Conservation (phyloP, 2,113 vertebrate genomes). For the Blennius ocellaris region DNA sequence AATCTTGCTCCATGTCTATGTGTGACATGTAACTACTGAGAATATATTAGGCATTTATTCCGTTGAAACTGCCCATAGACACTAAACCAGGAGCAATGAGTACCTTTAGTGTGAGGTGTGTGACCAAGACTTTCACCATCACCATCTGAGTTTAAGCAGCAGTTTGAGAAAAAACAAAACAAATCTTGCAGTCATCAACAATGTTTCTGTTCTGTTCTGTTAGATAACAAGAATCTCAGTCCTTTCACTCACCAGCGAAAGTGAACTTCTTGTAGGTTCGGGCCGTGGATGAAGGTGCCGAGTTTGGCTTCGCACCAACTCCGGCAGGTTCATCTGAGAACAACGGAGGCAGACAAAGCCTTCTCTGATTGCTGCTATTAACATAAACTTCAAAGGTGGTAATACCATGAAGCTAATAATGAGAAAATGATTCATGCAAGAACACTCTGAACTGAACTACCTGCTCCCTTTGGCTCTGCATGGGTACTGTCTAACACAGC, state of each 20-base stretch:
- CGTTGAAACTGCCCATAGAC: constrained; percentile 12
- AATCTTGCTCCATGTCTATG: background rate
- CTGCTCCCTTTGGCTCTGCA: constrained; percentile 52
- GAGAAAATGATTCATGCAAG: constrained; percentile 32
- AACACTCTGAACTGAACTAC: constrained; percentile 35
- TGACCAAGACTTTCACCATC: constrained; percentile 45
- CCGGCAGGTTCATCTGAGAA: constrained; percentile 58
- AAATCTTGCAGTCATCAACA: background rate
- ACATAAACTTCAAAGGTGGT: constrained; percentile 41
- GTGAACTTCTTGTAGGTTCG: constrained; percentile 82
- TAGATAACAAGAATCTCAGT: background rate
- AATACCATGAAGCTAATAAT: constrained; percentile 18
- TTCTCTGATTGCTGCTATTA: constrained; percentile 22
- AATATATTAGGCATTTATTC: background rate
- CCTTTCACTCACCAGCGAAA: constrained; percentile 81
- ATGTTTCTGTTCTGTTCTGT: background rate
- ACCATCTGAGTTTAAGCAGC: constrained; percentile 63
- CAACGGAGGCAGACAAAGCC: constrained; percentile 14
- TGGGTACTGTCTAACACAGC: constrained; percentile 13
- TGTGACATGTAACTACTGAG: background rate
- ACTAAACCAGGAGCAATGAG: background rate
- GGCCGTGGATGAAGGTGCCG: constrained; percentile 57
- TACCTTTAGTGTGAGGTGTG: constrained; percentile 46
- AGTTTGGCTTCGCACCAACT: constrained; percentile 71
- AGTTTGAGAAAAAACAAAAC: constrained; percentile 25